Base-by-base conservation (phyloP, 2,888 invertebrate species). In the Caenorhabditis sulstoni region DNA sequence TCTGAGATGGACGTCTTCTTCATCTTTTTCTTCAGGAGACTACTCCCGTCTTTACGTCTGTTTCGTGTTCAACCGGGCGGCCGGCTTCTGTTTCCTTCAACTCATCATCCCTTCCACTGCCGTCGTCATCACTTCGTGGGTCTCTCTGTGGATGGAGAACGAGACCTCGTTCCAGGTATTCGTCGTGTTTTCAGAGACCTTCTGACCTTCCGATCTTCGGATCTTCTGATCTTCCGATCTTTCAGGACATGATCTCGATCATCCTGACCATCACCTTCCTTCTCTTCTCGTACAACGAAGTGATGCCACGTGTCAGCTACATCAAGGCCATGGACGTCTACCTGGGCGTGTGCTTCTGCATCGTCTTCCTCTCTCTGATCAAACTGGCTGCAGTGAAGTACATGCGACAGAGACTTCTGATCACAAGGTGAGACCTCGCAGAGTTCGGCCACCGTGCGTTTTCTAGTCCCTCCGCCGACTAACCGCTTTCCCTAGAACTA, bases 81-180 rank as follows among this genome's bases (percentile, higher is more conserved):
- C 89, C 39, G 90, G 90, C 0, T 90, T 90, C 81, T 90, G 90
- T 61, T 90, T 90, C 64, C 85, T 90, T 1, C 81, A 82, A 49
- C 77, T 90, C 39, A 88, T 90, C 39, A 87, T 90, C 49, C 90
- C 90, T 1, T 88, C 89, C 5, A 88, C 90, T 11, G 88, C 90
- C 0, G 90, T 90, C 7, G 90, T 90, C 9, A 88, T 90, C 55
- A 87, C 89, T n/a, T 85, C 87, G 0, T 90, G 90, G 90, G 88
- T 90, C 12, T 89, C 89, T n/a, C 76, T 90, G 50, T 90, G 90
- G 90, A 89, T 90, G 89, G 90, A 90, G 58, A 88, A 86, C 66
- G 90, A 90, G 59, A 86, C 87, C 0, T 65, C 79, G 12, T 87
- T 86, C 55, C 82, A 82, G 79, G 85, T 23, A 12, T 23, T 23